A percentile compares a stretch with the other conserved stretches of the same genome.
Conservation (phyloP, 2,888 invertebrate species). For the Stenichneumon culpator region DNA sequence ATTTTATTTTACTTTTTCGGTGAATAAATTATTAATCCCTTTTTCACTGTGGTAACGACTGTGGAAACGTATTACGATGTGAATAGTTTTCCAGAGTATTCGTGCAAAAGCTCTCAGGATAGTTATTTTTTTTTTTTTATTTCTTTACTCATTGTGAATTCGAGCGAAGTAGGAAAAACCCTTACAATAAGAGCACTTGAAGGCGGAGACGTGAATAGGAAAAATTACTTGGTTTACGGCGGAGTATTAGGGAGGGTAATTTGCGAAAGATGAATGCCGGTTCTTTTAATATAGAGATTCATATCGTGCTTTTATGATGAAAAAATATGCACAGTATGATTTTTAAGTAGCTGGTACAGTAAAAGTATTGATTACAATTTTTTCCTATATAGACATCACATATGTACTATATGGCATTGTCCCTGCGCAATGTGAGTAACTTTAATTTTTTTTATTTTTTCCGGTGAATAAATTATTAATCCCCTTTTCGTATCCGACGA, state of each 20-base stretch:
- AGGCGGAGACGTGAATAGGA: neutral
- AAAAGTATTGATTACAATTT: neutral
- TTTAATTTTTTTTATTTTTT: too few relatives aligned
- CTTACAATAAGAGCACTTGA: conserved; percentile 20
- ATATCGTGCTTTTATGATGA: neutral
- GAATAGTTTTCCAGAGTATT: conserved; percentile 21
- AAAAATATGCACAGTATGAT: neutral
- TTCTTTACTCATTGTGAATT: too few relatives aligned
- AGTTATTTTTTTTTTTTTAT: neutral
- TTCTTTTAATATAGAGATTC: neutral
- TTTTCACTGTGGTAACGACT: too few relatives aligned
- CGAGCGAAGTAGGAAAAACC: conserved; percentile 32
- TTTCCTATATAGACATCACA: too few relatives aligned
- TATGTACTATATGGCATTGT: too few relatives aligned
- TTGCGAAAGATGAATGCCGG: neutral
- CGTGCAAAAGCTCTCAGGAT: neutral
- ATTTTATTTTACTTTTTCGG: too few relatives aligned
- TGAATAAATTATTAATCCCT: neutral
- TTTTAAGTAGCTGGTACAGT: neutral
- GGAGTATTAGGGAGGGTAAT: neutral
- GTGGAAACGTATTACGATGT: conserved; percentile 7
- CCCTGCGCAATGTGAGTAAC: too few relatives aligned
- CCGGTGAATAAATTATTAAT: neutral
- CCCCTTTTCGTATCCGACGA: neutral
- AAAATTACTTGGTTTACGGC: conserved; percentile 4